These are phyloP conservation scores for Lepidocyrtoides sp. DNA, from an alignment of 2,888 invertebrate genomes.

Conservation along the genomic window DNA sequence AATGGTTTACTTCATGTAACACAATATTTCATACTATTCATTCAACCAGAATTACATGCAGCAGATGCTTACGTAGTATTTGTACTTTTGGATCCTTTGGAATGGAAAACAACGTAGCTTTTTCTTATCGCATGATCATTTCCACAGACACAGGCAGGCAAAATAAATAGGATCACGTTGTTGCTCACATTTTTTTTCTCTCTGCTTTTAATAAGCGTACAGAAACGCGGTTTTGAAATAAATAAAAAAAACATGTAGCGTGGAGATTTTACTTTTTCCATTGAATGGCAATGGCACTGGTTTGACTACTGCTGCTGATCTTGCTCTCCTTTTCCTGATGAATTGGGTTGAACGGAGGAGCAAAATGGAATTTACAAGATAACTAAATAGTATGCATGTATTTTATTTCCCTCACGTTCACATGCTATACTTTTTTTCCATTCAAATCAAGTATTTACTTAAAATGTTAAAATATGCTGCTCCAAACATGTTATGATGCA, in stretches of 20 bases:
- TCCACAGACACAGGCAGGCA: constrained; percentile 8
- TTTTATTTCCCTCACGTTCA: neutral
- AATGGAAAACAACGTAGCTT: neutral
- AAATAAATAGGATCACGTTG: constrained; percentile 18
- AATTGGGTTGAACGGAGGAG: neutral
- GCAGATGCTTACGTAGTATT: neutral
- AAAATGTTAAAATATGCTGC: too few relatives aligned
- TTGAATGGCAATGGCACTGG: constrained; percentile 24
- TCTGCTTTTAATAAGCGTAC: too few relatives aligned
- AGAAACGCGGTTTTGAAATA: too few relatives aligned
- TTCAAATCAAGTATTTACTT: too few relatives aligned
- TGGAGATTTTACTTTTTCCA: neutral
- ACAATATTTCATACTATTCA: neutral
- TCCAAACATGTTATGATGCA: too few relatives aligned
- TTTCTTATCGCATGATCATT: constrained; percentile 39
- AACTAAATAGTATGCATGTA: neutral
- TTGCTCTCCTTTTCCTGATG: constrained; percentile 7
- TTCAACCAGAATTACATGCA: neutral
- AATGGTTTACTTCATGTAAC: too few relatives aligned
- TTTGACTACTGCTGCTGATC: neutral
- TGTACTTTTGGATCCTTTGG: constrained; percentile 11
- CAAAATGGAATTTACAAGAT: constrained; percentile 5
- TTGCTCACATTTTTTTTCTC: neutral
- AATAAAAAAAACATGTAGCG: too few relatives aligned
- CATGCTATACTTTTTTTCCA: too few relatives aligned